Conservation (phyloP, 2,797 vertebrate genomes). For the Sebastes wilsoni region DNA sequence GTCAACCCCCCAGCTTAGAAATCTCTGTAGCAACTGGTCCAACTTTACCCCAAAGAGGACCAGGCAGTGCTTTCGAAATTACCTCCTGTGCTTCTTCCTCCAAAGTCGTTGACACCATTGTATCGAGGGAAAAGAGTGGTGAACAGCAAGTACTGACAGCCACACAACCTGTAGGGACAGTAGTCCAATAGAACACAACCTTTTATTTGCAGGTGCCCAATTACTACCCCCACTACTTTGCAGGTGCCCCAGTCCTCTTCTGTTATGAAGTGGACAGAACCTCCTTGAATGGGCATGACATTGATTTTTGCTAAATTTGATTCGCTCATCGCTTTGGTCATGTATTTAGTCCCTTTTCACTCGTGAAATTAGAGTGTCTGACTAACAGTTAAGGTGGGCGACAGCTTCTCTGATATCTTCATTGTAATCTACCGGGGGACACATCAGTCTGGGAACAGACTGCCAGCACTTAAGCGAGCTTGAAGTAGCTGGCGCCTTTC, state of each 20-base stretch:
- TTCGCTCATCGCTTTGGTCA: background rate
- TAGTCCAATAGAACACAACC: background rate
- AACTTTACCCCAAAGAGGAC: background rate
- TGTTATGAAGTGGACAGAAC: too few species aligned
- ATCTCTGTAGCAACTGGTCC: background rate
- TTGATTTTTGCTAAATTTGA: background rate
- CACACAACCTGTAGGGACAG: background rate
- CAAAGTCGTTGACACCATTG: background rate
- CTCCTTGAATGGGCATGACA: background rate
- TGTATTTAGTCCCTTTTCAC: background rate
- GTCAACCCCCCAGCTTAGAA: background rate
- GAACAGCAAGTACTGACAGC: background rate
- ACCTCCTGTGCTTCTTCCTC: background rate
- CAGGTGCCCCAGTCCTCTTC: too few species aligned
- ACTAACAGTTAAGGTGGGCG: background rate
- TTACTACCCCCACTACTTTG: too few species aligned
- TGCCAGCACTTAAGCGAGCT: background rate
- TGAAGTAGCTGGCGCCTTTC: background rate
- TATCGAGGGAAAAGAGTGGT: background rate
- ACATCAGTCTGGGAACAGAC: background rate
- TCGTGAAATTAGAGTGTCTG: background rate
- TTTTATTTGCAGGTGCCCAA: background rate
- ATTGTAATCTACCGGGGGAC: background rate
- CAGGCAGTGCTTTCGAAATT: background rate
- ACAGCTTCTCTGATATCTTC: background rate